Evolutionary conservation across 1,140 invertebrate genomes (phyloP).

Genomic region (Samia ricini): DNA sequence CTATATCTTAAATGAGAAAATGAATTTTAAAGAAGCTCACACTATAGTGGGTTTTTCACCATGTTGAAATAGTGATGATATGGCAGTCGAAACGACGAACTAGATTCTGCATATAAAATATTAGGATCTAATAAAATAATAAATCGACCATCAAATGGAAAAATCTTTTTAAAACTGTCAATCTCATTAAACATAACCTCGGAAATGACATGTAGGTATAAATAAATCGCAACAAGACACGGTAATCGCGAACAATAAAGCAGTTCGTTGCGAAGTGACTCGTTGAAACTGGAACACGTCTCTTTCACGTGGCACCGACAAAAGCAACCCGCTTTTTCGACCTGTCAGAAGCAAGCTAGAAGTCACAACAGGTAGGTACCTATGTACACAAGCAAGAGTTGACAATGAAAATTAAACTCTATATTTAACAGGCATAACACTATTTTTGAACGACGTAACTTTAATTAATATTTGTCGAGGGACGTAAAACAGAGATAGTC

Average conservation of each 20-base stretch:
- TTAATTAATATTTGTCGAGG: background rate
- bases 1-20: too few relatives aligned
- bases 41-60: too few relatives aligned
- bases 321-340: background rate
- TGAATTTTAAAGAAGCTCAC: too few relatives aligned
- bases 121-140: too few relatives aligned
- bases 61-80: too few relatives aligned
- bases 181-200: too few relatives aligned
- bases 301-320: background rate
- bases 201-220: background rate
- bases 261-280: background rate
- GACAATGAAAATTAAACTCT: background rate
- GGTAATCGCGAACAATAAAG: background rate
- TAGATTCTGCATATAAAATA: too few relatives aligned
- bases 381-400: background rate
- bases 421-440: background rate
- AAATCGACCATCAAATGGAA: too few relatives aligned
- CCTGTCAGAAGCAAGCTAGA: background rate
- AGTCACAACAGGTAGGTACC: background rate
- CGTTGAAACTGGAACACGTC: background rate
- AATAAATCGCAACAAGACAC: background rate
- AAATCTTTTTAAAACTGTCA: too few relatives aligned
- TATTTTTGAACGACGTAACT: background rate
- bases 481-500: background rate
- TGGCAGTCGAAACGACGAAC: too few relatives aligned